Conservation (phyloP, 2,888 invertebrate species). For the Caenorhabditis becei region DNA sequence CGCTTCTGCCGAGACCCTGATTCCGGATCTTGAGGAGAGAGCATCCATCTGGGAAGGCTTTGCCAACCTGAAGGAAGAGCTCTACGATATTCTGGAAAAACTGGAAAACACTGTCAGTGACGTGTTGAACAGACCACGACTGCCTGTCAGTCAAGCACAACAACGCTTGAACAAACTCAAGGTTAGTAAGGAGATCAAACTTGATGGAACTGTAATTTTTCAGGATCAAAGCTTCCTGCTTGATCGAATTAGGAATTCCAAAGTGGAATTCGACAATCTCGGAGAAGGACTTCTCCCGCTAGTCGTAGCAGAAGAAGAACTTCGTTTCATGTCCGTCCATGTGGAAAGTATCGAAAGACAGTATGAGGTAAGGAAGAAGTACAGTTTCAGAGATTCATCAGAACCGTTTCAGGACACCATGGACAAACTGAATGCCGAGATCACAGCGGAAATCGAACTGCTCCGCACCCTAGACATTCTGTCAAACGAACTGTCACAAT, state of each 20-base stretch:
- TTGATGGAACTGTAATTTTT: background rate
- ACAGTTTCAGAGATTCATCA: background rate
- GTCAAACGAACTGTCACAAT: conserved; percentile 65
- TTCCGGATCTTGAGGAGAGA: conserved; percentile 66
- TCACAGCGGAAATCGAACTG: conserved; percentile 69
- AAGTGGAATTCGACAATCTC: conserved; percentile 52
- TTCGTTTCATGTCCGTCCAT: conserved; percentile 76
- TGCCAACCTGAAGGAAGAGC: conserved; percentile 66
- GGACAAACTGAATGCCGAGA: conserved; percentile 67
- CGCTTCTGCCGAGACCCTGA: conserved; percentile 53
- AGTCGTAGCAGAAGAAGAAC: conserved; percentile 70
- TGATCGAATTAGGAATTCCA: conserved; percentile 45
- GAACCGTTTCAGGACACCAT: conserved; percentile 65
- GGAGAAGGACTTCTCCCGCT: conserved; percentile 64
- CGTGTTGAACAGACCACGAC: conserved; percentile 47
- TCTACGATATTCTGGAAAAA: conserved; percentile 67
- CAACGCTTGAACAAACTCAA: conserved; percentile 51
- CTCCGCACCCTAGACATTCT: conserved; percentile 67
- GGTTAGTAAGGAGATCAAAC: conserved; percentile 15
- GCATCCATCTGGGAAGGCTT: conserved; percentile 68
- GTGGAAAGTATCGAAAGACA: conserved; percentile 71
- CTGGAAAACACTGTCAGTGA: conserved; percentile 55
- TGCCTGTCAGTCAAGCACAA: conserved; percentile 54
- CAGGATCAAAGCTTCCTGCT: conserved; percentile 42
- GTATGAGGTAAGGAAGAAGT: conserved; percentile 62